Base-by-base conservation (phyloP, 1,140 invertebrate species). In the Hypothenemus hampei region DNA sequence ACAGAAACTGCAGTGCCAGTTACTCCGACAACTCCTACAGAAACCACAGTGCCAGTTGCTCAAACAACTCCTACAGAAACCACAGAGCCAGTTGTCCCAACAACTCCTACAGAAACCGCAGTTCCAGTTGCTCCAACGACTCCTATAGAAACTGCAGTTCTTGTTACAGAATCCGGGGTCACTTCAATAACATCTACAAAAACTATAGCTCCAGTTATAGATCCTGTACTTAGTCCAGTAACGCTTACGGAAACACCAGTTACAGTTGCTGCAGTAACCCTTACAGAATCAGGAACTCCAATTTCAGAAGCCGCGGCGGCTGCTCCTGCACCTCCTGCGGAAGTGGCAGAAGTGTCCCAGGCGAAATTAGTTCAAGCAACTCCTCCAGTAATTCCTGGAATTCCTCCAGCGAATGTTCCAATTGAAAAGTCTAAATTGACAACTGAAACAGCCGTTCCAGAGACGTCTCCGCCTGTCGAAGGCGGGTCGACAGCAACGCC, bases 341-440 rank as follows among this genome's bases (percentile, higher is more conserved):
- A n/a, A n/a, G n/a, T n/a, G n/a, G n/a, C n/a, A n/a, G n/a, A n/a
- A n/a, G n/a, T n/a, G n/a, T n/a, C n/a, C n/a, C n/a, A 52, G 16
- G 22, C 15, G 6, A 43, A 41, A 43, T 10, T 37, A 7, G 16
- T 10, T n/a, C 23, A 52, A 16, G 24, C 49, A 19, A 50, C 48
- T 13, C 48, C 48, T 20, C 49, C 49, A 19, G 40, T 39, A 19
- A 37, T 39, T 31, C 24, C 49, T 20, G 16, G 46, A 16, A 20
- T 31, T n/a, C 26, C 26, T 31, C 26, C 26, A 31, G 26, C 26
- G 26, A 31, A 8, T 31, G 8, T 16, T 3, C 26, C 15, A 22
- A 21, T n/a, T 18, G 33, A 49, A 21, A 49, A 49, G 39, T 18
- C 46, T 18, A 39, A 49, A 21, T 37, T 35, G 41, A 22, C 41